Conservation (phyloP, 2,797 vertebrate species). For the Schizopygopsis malacanthus region DNA sequence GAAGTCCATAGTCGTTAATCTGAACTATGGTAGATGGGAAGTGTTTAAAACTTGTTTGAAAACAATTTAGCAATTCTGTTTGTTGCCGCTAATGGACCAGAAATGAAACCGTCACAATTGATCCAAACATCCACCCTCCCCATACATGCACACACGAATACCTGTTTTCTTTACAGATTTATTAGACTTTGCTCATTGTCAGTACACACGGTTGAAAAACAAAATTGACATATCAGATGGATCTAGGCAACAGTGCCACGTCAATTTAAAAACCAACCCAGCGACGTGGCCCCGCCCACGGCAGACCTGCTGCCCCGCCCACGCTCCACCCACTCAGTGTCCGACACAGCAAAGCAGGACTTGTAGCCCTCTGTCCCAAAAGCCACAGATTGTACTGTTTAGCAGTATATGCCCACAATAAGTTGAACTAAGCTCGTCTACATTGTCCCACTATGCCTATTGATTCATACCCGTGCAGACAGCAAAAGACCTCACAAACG, state of each 20-base stretch:
- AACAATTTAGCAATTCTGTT: neutral
- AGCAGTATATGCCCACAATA: slow-evolving; percentile 73
- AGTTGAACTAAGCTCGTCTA: slow-evolving; percentile 81
- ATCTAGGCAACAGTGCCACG: slow-evolving; percentile 73
- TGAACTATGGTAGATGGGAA: neutral
- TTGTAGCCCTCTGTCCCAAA: slow-evolving; percentile 73
- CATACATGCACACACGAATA: slow-evolving; percentile 68
- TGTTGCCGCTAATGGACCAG: slow-evolving; percentile 3
- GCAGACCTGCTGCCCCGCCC: slow-evolving; percentile 78
- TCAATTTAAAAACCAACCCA: slow-evolving; percentile 75
- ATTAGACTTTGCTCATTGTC: slow-evolving; percentile 83
- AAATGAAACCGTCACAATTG: neutral
- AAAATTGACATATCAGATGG: slow-evolving; percentile 78
- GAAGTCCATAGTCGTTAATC: neutral
- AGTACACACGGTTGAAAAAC: slow-evolving; percentile 76
- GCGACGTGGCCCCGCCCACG: slow-evolving; percentile 70
- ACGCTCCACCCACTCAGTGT: slow-evolving; percentile 72
- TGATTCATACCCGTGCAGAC: slow-evolving; percentile 86
- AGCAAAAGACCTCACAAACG: slow-evolving; percentile 88
- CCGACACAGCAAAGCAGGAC: slow-evolving; percentile 71
- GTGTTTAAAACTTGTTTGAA: neutral
- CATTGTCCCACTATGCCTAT: slow-evolving; percentile 76
- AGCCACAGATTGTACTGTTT: slow-evolving; percentile 77
- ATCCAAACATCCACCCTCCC: slow-evolving; percentile 6
- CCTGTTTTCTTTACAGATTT: slow-evolving; percentile 77